These are phyloP conservation scores for Thecocarcelia acutangulata DNA, from an alignment of 2,888 invertebrate species.

Conservation along the genomic window DNA sequence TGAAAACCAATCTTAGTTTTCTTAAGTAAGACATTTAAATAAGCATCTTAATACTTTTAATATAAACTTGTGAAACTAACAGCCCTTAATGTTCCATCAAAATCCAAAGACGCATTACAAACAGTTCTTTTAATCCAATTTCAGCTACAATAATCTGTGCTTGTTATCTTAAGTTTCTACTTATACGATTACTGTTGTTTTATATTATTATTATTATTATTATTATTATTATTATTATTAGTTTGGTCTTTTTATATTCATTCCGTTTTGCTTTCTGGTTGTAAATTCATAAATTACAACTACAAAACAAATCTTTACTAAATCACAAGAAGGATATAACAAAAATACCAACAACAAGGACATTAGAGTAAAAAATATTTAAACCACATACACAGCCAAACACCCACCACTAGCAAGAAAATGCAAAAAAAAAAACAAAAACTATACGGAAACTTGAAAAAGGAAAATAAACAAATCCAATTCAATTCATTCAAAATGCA, in stretches of 20 bases:
- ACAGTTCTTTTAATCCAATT: conserved; percentile 45
- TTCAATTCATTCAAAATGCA: conserved; percentile 71
- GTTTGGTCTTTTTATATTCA: conserved; percentile 5
- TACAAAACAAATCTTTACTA: conserved; percentile 53
- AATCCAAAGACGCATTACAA: conserved; percentile 19
- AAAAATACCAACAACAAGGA: conserved; percentile 29
- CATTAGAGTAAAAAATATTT: conserved; percentile 2
- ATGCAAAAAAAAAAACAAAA: not conserved
- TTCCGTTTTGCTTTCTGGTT: conserved; percentile 45
- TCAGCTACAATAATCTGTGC: conserved; percentile 36
- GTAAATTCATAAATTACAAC: conserved; percentile 64
- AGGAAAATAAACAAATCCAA: conserved; percentile 63
- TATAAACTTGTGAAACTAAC: conserved; percentile 12
- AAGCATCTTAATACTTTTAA: conserved; percentile 5
- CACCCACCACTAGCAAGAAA: conserved; percentile 32
- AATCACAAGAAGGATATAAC: conserved; percentile 42
- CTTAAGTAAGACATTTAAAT: not conserved
- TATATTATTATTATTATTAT: conserved; percentile 40
- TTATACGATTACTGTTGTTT: conserved; percentile 61
- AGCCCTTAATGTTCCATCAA: conserved; percentile 37
- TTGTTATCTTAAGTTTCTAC: conserved; percentile 65
- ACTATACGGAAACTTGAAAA: not conserved
- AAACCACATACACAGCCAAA: conserved; percentile 33
- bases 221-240: too few species aligned
- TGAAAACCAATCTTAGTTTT: conserved; percentile 1